Evolutionary conservation across 1,140 invertebrate species (phyloP).

Genomic region (Zelostemma sp.): DNA sequence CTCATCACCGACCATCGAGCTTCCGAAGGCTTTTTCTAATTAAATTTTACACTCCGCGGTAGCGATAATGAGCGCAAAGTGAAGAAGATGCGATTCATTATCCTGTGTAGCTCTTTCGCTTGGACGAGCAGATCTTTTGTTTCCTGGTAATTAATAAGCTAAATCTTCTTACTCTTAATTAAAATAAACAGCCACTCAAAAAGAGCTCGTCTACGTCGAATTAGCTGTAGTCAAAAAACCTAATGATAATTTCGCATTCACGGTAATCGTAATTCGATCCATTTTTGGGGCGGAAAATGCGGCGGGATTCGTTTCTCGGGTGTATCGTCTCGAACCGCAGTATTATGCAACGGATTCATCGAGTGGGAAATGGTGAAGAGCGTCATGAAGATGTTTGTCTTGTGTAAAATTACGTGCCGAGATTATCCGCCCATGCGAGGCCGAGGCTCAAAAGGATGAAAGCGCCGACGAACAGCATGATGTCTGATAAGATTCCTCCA

Average conservation of each 20-base stretch:
- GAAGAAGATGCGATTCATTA: background rate
- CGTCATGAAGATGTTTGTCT: background rate
- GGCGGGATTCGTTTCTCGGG: too few relatives aligned
- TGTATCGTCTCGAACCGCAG: too few relatives aligned
- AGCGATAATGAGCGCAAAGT: background rate
- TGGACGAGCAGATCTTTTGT: background rate
- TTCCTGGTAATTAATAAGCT: background rate
- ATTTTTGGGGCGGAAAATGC: too few relatives aligned
- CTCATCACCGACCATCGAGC: background rate
- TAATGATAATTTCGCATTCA: too few relatives aligned
- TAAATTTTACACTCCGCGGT: background rate
- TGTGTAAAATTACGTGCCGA: constrained; percentile 15
- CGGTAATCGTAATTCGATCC: too few relatives aligned
- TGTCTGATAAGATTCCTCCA: constrained; percentile 21
- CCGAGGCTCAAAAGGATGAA: constrained; percentile 23
- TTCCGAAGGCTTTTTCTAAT: background rate
- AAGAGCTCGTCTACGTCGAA: too few relatives aligned
- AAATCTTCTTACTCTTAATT: background rate
- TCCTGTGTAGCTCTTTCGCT: background rate
- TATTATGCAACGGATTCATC: too few relatives aligned
- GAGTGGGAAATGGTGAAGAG: too few relatives aligned
- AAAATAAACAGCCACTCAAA: background rate
- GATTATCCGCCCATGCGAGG: constrained; percentile 30
- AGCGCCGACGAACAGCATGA: constrained; percentile 29
- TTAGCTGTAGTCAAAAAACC: too few relatives aligned